Base-by-base conservation (phyloP, 1,140 invertebrate species). In the Drosophila funebris region DNA sequence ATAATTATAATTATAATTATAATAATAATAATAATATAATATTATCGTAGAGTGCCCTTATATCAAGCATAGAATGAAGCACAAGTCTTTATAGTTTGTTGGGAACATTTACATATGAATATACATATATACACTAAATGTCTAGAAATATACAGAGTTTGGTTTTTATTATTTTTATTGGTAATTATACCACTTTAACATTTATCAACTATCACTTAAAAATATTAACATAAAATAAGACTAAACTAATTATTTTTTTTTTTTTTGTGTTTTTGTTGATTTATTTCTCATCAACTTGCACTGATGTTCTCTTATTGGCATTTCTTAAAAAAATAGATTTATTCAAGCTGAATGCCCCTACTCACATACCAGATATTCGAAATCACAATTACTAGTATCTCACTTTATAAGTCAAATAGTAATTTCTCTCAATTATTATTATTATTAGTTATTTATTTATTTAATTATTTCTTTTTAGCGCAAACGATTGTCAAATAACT, bases 31-130 rank as follows among this genome's bases (percentile, higher is more conserved):
- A n/a, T n/a, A 33, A 52, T 52, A 52, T 52, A 31, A 29, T 56
- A 78, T 83, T 78, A 78, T 82, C 61, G 62, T 80, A 82, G 62
- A 81, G 78, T 82, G 83, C 82, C 82, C 82, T 85, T 87, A 87
- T 67, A 87, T 87, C 78, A 64, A 87, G 73, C 63, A 88, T 73
- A 87, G 82, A 87, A 88, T 87, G 82, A 87, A 87, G 82, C 82
- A 88, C 83, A 87, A 87, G 82, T 87, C 82, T 87, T 88, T 87
- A 87, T 88, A 87, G 82, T 82, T 48, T 82, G 61, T 85, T 56
- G 73, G 82, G 78, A 87, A 80, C 83, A 82, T 82, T 88, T 87
- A 69, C 76, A 83, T 73, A 79, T 62, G 57, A 50, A 78, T 56
- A 74, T 44, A 83, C 68, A 78, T 33, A 73, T 66, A 64, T 63